Base-by-base conservation (phyloP, 64 coral and sea anemone species). In the Platygyra sinensis region DNA sequence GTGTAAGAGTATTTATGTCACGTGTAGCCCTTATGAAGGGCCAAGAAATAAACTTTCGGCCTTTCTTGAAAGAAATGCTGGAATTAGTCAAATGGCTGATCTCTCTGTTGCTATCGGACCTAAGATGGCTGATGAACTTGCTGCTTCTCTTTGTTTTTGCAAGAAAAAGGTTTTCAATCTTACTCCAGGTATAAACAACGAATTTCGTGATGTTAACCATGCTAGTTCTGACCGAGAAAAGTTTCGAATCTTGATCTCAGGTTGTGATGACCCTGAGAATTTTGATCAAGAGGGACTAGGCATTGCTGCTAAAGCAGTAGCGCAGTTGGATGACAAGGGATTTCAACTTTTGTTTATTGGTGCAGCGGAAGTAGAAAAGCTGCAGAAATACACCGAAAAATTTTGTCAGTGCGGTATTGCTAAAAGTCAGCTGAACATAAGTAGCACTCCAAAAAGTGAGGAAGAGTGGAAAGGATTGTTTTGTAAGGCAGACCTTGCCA, bases 101-200 rank as follows among this genome's bases (percentile, higher is more conserved):
- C 0, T 81, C 28, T 10, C 30, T 60, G 78, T 81, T 81, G 78
- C 51, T 16, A 16, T 81, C 46, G 78, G 78, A 60, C 52, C 78
- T 4, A 60, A 55, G 51, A 55, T 51, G 28, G 42, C 52, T 32
- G 49, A 81, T 30, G 31, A 75, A 16, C 73, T 75, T 17, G 14
- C 30, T 75, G 60, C 78, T 2, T 81, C 51, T 60, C 78, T 30
- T 4, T 4, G 22, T 6, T 14, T 0, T 3, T 5, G 3, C 22
- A 25, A 10, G 24, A 81, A 81, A 31, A 8, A 55, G 2, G 78
- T 81, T 18, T 12, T 60, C 17, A 60, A 55, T 1, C 78, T 81
- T 15, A 22, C 51, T 55, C 78, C 78, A 1, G 78, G 78, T 17
- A 81, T 81, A 1, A 12, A 60, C 30, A 62, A 30, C 8, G 78